These are phyloP conservation scores for Drosophila lutescens DNA, from an alignment of 2,888 invertebrate species.

Conservation along the genomic window DNA sequence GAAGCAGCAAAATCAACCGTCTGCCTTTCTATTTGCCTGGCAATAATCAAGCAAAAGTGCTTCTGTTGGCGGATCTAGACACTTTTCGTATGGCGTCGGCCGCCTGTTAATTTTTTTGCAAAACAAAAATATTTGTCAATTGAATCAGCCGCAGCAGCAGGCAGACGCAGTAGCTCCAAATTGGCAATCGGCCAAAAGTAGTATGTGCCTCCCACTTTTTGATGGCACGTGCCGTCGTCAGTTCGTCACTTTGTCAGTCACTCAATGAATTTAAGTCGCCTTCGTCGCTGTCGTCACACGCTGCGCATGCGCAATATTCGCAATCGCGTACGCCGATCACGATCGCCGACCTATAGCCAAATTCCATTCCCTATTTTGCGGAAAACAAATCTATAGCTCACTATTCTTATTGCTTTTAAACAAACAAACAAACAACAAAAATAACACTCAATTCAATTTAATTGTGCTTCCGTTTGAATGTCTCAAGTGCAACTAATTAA, in stretches of 20 bases:
- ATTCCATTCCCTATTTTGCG: constrained; percentile 19
- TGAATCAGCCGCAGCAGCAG: constrained; percentile 8
- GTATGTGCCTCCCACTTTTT: constrained; percentile 7
- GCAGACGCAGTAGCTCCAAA: constrained; percentile 13
- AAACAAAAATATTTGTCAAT: constrained; percentile 31
- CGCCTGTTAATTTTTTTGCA: constrained; percentile 16
- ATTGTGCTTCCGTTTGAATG: constrained; percentile 17
- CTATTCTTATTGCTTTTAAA: neutral
- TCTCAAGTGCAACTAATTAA: constrained; percentile 28
- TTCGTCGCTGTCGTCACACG: constrained; percentile 36
- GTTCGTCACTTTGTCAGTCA: constrained; percentile 10
- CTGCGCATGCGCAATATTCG: constrained; percentile 36
- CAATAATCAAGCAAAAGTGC: neutral
- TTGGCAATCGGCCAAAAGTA: constrained; percentile 35
- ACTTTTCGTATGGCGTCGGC: neutral
- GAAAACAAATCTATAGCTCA: constrained; percentile 4
- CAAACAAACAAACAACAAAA: too few species aligned
- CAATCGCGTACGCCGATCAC: constrained; percentile 30
- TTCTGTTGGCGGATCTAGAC: constrained; percentile 8
- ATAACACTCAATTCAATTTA: constrained; percentile 13
- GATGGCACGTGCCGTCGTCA: constrained; percentile 30
- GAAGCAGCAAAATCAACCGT: neutral
- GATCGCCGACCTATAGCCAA: constrained; percentile 21
- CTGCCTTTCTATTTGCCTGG: neutral
- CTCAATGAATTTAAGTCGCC: constrained; percentile 4